Evolutionary conservation across 2,888 invertebrate genomes (phyloP).

Genomic region (Drosophila rellima): DNA sequence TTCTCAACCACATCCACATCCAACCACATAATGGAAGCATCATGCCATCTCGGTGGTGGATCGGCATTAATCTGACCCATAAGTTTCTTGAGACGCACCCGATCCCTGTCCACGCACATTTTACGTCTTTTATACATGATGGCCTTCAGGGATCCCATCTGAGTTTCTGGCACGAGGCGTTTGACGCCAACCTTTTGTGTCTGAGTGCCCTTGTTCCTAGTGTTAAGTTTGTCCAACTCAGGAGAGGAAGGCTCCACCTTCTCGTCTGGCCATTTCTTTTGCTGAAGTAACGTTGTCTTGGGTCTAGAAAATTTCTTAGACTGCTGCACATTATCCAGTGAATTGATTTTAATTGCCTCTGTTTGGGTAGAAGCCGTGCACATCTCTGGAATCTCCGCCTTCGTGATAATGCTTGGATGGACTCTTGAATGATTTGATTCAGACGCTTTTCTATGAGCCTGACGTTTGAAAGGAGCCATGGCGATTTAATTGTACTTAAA

Average conservation of each 20-base stretch:
- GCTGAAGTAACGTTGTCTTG: not conserved
- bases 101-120: conserved; percentile 13
- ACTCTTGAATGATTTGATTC: not conserved
- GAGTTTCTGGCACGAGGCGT: not conserved
- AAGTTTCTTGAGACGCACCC: conserved; percentile 8
- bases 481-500: not conserved
- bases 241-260: not conserved
- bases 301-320: not conserved
- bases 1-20: conserved; percentile 51
- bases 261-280: conserved; percentile 7
- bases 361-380: conserved; percentile 5
- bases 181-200: not conserved
- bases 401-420: not conserved
- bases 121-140: conserved; percentile 2
- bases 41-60: conserved; percentile 57
- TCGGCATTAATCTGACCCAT: conserved; percentile 38
- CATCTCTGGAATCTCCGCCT: not conserved
- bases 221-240: not conserved
- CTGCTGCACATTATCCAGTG: not conserved
- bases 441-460: not conserved
- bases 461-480: conserved; percentile 3
- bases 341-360: not conserved
- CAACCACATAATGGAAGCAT: conserved; percentile 47
- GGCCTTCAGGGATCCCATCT: conserved; percentile 5
- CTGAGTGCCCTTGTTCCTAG: conserved; percentile 12